phyloP scores from a whole-genome alignment of 2,888 invertebrate species.

The Pheosia gnoma region DNA sequence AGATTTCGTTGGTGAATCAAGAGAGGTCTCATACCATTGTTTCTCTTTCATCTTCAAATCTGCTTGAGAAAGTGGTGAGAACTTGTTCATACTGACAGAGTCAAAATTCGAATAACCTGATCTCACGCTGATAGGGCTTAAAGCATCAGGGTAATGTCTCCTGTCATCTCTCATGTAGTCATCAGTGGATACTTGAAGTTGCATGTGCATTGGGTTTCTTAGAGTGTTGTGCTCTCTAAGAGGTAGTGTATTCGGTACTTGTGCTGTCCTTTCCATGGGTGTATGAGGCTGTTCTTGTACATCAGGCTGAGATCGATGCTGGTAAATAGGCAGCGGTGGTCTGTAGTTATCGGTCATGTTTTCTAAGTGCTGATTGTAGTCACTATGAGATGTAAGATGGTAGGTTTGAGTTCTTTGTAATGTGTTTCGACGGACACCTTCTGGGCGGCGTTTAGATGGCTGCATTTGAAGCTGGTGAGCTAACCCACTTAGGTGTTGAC shows the following conservation, averaged over 20 bases:
- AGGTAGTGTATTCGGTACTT: constrained; percentile 73
- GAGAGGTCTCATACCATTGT: constrained; percentile 88
- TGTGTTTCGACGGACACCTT: constrained; percentile 70
- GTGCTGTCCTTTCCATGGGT: constrained; percentile 61
- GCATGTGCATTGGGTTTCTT: constrained; percentile 70
- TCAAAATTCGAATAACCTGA: constrained; percentile 76
- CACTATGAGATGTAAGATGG: constrained; percentile 79
- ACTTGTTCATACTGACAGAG: constrained; percentile 72
- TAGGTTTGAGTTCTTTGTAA: constrained; percentile 80
- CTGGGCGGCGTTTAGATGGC: constrained; percentile 65
- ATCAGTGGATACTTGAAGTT: constrained; percentile 76
- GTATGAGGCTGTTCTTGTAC: constrained; percentile 70
- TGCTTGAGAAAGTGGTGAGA: constrained; percentile 70
- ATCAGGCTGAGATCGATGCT: constrained; percentile 75
- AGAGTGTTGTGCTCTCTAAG: constrained; percentile 69
- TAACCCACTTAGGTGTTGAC: constrained; percentile 70
- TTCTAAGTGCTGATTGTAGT: constrained; percentile 77
- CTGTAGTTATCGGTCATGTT: constrained; percentile 67
- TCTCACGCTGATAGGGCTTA: constrained; percentile 75
- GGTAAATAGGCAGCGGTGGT: constrained; percentile 60
- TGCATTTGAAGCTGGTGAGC: constrained; percentile 70
- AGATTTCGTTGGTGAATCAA: constrained; percentile 83
- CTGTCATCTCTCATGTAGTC: constrained; percentile 66
- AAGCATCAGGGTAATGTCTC: constrained; percentile 61
- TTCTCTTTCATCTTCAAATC: constrained; percentile 82